Percentiles rank a stretch among this genome's conserved stretches.
Evolutionary conservation across 2,113 vertebrate species (phyloP).

Genomic region (Chlamydotis undulata): DNA sequence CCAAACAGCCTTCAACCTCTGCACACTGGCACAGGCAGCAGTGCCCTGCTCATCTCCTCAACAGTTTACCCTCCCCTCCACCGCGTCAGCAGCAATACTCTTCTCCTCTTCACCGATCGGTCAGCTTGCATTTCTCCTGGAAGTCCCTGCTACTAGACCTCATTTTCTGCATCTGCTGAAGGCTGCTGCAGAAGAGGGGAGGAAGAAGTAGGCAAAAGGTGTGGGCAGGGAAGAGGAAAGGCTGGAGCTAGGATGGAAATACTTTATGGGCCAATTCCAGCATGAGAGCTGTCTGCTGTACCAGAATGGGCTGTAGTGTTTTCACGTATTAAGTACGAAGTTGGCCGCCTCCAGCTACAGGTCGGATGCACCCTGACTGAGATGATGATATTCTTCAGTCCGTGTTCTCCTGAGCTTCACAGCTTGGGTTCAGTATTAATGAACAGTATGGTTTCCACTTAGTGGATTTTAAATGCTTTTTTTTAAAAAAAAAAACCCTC

Average conservation of each 20-base stretch:
- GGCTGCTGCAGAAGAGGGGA: background rate
- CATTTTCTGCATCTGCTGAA: background rate
- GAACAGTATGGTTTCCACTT: background rate
- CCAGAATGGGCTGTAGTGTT: background rate
- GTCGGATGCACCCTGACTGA: background rate
- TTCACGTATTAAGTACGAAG: background rate
- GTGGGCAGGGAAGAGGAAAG: background rate
- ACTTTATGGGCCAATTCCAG: background rate
- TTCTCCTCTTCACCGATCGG: background rate
- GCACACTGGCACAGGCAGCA: background rate
- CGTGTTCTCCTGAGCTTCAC: background rate
- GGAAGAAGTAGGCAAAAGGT: background rate
- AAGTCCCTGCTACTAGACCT: background rate
- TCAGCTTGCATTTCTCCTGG: background rate
- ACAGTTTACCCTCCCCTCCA: background rate
- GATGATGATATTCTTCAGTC: background rate
- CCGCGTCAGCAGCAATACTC: background rate
- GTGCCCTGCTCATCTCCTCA: background rate
- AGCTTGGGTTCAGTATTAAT: background rate
- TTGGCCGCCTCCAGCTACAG: background rate
- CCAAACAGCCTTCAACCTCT: background rate
- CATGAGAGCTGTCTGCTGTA: background rate
- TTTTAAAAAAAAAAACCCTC: background rate
- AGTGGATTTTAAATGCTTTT: background rate
- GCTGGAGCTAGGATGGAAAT: background rate